phyloP scores from a whole-genome alignment of 23 tunicate species.

The Trididemnum clinides region DNA sequence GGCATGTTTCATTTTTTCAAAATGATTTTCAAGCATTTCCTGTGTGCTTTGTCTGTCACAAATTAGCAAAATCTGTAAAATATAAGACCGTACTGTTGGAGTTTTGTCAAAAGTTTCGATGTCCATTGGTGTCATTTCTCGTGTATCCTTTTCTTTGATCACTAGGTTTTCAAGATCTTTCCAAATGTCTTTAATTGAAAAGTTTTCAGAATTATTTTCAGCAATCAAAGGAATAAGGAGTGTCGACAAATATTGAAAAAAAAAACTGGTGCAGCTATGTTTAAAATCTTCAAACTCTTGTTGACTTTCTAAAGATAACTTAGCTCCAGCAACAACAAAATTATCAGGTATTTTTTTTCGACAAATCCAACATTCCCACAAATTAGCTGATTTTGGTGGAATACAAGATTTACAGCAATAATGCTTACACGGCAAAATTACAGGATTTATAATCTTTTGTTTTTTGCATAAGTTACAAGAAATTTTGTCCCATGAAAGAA shows the following conservation, averaged over 20 bases:
- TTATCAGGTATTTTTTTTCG: constrained; percentile 36
- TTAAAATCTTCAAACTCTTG: constrained; percentile 15
- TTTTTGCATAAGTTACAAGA: constrained; percentile 44
- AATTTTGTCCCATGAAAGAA: constrained; percentile 41
- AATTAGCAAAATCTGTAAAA: constrained; percentile 44
- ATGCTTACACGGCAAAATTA: constrained; percentile 56
- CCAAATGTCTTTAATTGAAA: not conserved
- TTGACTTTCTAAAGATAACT: constrained; percentile 16
- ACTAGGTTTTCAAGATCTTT: constrained; percentile 35
- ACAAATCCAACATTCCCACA: constrained; percentile 40
- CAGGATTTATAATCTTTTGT: constrained; percentile 35
- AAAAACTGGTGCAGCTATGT: constrained; percentile 56
- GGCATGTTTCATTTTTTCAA: constrained; percentile 14
- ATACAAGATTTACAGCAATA: constrained; percentile 40
- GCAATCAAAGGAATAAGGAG: constrained; percentile 41
- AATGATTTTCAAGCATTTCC: constrained; percentile 38
- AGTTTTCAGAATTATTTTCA: not conserved
- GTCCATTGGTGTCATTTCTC: constrained; percentile 31
- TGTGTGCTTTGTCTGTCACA: constrained; percentile 10
- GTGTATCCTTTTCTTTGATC: constrained; percentile 7
- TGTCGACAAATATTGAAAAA: constrained; percentile 48
- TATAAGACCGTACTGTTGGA: constrained; percentile 48
- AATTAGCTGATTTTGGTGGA: not conserved
- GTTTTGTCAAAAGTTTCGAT: constrained; percentile 44
- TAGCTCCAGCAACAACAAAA: constrained; percentile 13